A percentile compares a stretch with the other conserved stretches of the same genome.
phyloP scores from a whole-genome alignment of 92 coral and sea anemone genomes.

The Actinostola sp. region DNA sequence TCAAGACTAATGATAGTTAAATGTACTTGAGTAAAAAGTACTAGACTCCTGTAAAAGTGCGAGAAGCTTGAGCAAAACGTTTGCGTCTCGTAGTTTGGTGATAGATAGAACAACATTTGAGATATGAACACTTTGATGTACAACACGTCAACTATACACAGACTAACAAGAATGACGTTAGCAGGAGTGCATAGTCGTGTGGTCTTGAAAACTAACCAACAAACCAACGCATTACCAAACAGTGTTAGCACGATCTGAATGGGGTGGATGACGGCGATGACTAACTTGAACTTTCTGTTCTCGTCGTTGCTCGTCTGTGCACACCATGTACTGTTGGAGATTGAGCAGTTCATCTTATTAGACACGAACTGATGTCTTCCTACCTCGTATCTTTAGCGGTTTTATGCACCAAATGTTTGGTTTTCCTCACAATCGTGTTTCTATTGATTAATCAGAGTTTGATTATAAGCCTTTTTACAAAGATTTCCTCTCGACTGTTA shows the following conservation, averaged over 20 bases:
- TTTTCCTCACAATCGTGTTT: too few species aligned
- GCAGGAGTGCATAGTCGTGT: constrained; percentile 16
- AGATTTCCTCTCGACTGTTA: too few species aligned
- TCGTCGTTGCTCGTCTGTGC: neutral
- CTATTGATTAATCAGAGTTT: too few species aligned
- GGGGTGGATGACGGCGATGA: neutral
- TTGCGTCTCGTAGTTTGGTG: neutral
- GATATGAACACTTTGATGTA: neutral
- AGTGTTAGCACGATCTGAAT: constrained; percentile 14
- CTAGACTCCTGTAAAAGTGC: neutral
- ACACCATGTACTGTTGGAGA: neutral
- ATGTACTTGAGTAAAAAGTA: neutral
- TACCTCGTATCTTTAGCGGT: too few species aligned
- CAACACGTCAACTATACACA: constrained; percentile 15
- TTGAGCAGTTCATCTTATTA: too few species aligned
- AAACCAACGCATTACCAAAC: constrained; percentile 9
- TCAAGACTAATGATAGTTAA: constrained; percentile 22
- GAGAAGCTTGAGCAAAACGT: neutral
- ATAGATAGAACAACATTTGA: neutral
- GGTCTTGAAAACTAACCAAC: constrained; percentile 24
- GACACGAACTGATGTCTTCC: too few species aligned
- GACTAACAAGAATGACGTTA: constrained; percentile 23
- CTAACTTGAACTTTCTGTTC: neutral
- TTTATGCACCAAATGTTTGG: too few species aligned
- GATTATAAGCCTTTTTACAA: too few species aligned